Evolutionary conservation across 2,113 vertebrate species (phyloP).

Genomic region (Lepisosteus oculatus): DNA sequence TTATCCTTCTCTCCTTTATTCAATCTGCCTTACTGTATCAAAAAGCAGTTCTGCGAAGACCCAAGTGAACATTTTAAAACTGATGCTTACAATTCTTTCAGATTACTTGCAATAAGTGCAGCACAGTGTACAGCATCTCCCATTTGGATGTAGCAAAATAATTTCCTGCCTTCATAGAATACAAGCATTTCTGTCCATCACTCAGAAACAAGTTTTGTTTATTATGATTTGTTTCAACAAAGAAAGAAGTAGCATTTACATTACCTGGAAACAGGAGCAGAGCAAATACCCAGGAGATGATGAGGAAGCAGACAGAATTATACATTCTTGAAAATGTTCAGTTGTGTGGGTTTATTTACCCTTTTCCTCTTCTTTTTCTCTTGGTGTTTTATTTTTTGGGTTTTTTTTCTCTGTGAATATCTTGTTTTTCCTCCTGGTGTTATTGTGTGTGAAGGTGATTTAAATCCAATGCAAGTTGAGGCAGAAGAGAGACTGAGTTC

Average conservation of each 20-base stretch:
- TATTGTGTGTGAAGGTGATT: slow-evolving; percentile 37
- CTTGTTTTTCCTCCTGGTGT: slow-evolving; percentile 3
- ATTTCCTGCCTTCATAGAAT: slow-evolving; percentile 5
- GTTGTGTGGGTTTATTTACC: slow-evolving; percentile 32
- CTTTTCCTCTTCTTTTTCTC: slow-evolving; percentile 29
- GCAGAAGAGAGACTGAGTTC: slow-evolving; percentile 42
- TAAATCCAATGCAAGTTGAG: slow-evolving; percentile 58
- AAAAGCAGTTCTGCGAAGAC: neutral
- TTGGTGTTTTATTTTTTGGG: too few relatives aligned
- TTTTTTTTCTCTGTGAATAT: neutral
- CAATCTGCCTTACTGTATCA: neutral
- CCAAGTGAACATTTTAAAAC: neutral
- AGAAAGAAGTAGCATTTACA: slow-evolving; percentile 29
- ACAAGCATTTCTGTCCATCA: neutral
- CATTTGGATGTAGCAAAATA: neutral
- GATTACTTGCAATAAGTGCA: slow-evolving; percentile 1
- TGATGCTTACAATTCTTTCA: too few relatives aligned
- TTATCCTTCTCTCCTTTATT: neutral
- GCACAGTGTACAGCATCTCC: neutral
- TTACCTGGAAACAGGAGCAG: slow-evolving; percentile 70
- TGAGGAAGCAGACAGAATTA: slow-evolving; percentile 59
- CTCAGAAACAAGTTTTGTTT: neutral
- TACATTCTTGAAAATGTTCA: slow-evolving; percentile 60
- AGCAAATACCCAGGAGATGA: slow-evolving; percentile 63
- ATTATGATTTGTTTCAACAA: neutral